Evolutionary conservation across 2,888 invertebrate genomes (phyloP).

Genomic region (Phymatocera aterrima): DNA sequence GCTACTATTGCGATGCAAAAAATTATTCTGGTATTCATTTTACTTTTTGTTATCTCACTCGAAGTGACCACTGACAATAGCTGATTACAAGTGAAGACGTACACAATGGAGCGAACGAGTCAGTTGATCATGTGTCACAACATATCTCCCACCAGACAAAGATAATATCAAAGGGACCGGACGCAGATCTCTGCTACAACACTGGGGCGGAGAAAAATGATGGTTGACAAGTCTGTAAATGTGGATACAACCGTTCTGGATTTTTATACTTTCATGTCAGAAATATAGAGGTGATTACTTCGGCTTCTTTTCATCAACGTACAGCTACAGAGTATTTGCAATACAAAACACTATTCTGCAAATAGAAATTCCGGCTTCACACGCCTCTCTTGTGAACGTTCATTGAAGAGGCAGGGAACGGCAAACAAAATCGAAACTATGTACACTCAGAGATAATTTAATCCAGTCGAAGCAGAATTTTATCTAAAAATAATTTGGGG

Average conservation of each 20-base stretch:
- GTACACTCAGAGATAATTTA: too few species aligned
- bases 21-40: not conserved
- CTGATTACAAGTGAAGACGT: constrained; percentile 14
- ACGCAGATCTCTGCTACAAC: not conserved
- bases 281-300: too few species aligned
- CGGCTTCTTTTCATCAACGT: not conserved
- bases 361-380: too few species aligned
- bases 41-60: not conserved
- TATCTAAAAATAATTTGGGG: too few species aligned
- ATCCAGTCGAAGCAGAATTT: too few species aligned
- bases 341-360: not conserved
- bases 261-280: not conserved
- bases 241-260: not conserved
- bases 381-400: too few species aligned
- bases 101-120: constrained; percentile 52
- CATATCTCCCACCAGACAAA: not conserved
- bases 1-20: not conserved
- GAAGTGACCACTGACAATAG: not conserved
- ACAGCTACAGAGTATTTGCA: not conserved
- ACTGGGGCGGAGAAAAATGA: not conserved
- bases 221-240: not conserved
- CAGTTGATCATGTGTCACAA: not conserved
- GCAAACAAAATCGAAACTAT: too few species aligned
- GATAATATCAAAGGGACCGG: constrained; percentile 4
- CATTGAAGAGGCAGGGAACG: too few species aligned